phyloP scores from a whole-genome alignment of 2,888 invertebrate genomes.

The Barypeithes pellucidus region DNA sequence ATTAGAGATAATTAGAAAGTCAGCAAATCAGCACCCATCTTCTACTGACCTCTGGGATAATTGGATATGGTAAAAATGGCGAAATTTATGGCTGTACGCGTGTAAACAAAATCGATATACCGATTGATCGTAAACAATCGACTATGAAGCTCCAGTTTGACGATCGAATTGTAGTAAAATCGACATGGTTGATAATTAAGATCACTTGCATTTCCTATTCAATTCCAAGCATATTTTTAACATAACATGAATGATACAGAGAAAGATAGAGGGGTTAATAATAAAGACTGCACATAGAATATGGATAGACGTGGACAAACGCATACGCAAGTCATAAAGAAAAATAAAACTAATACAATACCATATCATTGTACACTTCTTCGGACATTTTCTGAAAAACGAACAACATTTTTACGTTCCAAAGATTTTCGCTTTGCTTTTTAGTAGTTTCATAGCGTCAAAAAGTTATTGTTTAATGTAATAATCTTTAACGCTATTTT shows the following conservation, averaged over 20 bases:
- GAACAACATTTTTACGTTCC: slow-evolving; percentile 59
- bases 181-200: slow-evolving; percentile 27
- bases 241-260: slow-evolving; percentile 29
- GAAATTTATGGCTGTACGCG: too few species aligned
- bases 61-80: too few species aligned
- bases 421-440: slow-evolving; percentile 49
- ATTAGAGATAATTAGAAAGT: too few species aligned
- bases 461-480: slow-evolving; percentile 4
- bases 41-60: too few species aligned
- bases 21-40: too few species aligned
- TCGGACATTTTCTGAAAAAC: slow-evolving; percentile 88
- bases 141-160: too few species aligned
- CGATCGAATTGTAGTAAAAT: not conserved
- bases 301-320: slow-evolving; percentile 46
- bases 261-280: slow-evolving; percentile 27
- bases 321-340: slow-evolving; percentile 52
- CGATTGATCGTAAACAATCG: too few species aligned
- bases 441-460: slow-evolving; percentile 28
- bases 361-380: slow-evolving; percentile 88
- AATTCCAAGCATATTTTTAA: slow-evolving; percentile 22
- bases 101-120: too few species aligned
- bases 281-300: slow-evolving; percentile 33
- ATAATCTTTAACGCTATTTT: slow-evolving; percentile 30
- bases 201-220: slow-evolving; percentile 32
- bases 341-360: slow-evolving; percentile 73